Evolutionary conservation across 2,888 invertebrate genomes (phyloP).

Genomic region (Aphidius colemani): DNA sequence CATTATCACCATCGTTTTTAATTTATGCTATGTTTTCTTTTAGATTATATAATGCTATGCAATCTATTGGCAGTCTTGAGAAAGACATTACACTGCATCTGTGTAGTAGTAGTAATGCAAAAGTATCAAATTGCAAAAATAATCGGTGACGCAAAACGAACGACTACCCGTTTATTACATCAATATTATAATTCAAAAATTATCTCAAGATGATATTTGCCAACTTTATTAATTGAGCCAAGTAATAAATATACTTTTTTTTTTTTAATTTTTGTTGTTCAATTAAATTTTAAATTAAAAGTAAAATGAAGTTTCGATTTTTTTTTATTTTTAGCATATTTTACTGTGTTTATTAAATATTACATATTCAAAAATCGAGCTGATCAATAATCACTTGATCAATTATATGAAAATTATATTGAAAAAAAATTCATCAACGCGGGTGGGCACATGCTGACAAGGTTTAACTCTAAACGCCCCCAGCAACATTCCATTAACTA

Average conservation of each 20-base stretch:
- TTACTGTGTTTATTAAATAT: neutral
- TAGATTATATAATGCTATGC: neutral
- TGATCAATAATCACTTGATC: constrained; percentile 1
- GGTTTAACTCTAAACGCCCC: constrained; percentile 5
- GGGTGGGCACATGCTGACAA: constrained; percentile 15
- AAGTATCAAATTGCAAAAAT: constrained; percentile 8
- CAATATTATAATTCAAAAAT: no score
- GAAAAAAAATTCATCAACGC: constrained; percentile 9
- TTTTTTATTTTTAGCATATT: neutral
- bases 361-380: neutral
- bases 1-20: constrained; percentile 2
- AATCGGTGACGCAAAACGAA: constrained; percentile 7
- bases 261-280: neutral
- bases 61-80: neutral
- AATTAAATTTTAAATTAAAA: neutral
- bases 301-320: neutral
- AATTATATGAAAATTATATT: constrained; percentile 2
- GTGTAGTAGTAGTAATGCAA: neutral
- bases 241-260: no score
- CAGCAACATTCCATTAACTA: constrained; percentile 10
- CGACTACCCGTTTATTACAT: no score
- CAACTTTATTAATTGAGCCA: no score
- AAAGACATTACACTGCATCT: neutral
- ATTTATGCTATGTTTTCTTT: neutral
- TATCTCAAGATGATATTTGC: no score